A percentile compares a stretch with the other conserved stretches of the same genome.
These are phyloP conservation scores for Actias luna DNA, from an alignment of 2,888 invertebrate genomes.

Conservation along the genomic window DNA sequence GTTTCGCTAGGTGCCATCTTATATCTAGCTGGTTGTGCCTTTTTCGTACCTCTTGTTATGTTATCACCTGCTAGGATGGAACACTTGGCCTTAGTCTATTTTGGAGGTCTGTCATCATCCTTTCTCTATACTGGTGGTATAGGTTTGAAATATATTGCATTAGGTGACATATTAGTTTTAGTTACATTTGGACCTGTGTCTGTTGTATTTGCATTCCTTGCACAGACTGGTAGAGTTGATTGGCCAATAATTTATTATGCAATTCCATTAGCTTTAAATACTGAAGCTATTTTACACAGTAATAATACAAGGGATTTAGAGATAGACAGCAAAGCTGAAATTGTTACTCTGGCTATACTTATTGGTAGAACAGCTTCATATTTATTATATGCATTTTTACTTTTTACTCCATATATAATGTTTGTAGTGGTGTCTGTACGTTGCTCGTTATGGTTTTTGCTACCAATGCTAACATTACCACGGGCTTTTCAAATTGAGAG, in stretches of 20 bases:
- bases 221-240: slow-evolving; percentile 95
- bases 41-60: slow-evolving; percentile 88
- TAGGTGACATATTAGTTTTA: slow-evolving; percentile 95
- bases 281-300: slow-evolving; percentile 96
- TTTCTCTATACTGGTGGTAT: slow-evolving; percentile 98
- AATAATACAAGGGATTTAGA: slow-evolving; percentile 97
- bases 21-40: slow-evolving; percentile 92
- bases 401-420: slow-evolving; percentile 95
- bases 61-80: slow-evolving; percentile 96
- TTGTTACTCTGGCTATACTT: slow-evolving; percentile 96
- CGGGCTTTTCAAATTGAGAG: slow-evolving; percentile 95
- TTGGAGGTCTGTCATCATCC: slow-evolving; percentile 96
- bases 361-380: slow-evolving; percentile 96
- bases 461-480: slow-evolving; percentile 93
- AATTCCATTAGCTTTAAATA: slow-evolving; percentile 95
- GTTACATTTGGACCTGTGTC: slow-evolving; percentile 97
- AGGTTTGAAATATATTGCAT: slow-evolving; percentile 96
- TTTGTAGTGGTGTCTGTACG: slow-evolving; percentile 93
- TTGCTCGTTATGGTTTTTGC: slow-evolving; percentile 92
- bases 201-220: slow-evolving; percentile 95
- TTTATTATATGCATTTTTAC: slow-evolving; percentile 92
- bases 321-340: slow-evolving; percentile 93
- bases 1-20: slow-evolving; percentile 94
- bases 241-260: slow-evolving; percentile 96
- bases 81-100: slow-evolving; percentile 95